These are phyloP conservation scores for Macropis europaea DNA, from an alignment of 2,888 invertebrate species.

Conservation along the genomic window DNA sequence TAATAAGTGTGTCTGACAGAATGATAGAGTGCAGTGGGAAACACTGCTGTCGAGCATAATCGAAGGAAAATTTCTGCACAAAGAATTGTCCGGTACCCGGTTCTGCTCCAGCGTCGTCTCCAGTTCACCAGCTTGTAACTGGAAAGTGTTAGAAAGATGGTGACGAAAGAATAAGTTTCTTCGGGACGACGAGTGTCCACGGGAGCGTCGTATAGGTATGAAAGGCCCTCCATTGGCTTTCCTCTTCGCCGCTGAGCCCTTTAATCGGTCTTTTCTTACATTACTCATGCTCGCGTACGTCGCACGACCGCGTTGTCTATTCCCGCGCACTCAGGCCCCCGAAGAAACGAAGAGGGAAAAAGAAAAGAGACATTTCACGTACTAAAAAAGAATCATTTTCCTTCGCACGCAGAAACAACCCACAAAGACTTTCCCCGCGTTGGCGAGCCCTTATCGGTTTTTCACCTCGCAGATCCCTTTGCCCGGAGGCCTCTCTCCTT, in stretches of 20 bases:
- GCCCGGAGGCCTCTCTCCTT: conserved; percentile 28
- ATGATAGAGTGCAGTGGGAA: too few species aligned
- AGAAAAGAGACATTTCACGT: conserved; percentile 40
- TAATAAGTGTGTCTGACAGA: too few species aligned
- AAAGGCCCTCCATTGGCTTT: conserved; percentile 39
- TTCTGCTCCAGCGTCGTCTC: too few species aligned
- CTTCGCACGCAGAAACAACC: conserved; percentile 47
- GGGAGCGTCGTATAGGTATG: conserved; percentile 28
- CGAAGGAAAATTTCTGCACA: too few species aligned
- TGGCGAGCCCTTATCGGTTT: conserved; percentile 51
- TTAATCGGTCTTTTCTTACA: conserved; percentile 41
- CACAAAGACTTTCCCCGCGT: conserved; percentile 41
- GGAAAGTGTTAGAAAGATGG: not conserved
- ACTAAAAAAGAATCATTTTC: conserved; percentile 51
- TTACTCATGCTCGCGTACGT: conserved; percentile 50
- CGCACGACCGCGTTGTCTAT: conserved; percentile 15
- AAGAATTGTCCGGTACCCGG: too few species aligned
- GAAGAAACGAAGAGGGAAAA: conserved; percentile 9
- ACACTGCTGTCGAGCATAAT: too few species aligned
- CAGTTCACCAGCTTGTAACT: too few species aligned
- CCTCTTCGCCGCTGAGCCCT: conserved; percentile 31
- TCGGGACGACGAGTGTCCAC: conserved; percentile 15
- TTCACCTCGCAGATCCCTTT: conserved; percentile 50
- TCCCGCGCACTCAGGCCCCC: conserved; percentile 25
- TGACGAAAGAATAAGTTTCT: conserved; percentile 42